Percentiles rank a stretch among this genome's conserved stretches.
phyloP scores from a whole-genome alignment of 2,888 invertebrate species.

The Mesoligia furuncula region DNA sequence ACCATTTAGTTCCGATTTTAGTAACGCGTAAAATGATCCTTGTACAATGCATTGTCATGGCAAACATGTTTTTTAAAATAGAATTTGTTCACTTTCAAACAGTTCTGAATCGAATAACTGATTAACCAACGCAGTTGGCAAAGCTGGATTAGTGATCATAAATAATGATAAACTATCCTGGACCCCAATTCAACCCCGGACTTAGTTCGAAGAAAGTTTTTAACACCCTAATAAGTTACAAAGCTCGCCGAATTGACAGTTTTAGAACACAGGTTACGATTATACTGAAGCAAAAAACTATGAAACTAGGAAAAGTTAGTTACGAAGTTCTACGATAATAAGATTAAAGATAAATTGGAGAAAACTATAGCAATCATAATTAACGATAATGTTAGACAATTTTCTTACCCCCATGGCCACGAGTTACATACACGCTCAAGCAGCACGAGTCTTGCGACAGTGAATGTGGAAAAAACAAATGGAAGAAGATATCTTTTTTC shows the following conservation, averaged over 20 bases:
- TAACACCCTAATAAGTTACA: slow-evolving; percentile 9
- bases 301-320: slow-evolving; percentile 12
- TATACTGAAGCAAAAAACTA: slow-evolving; percentile 10
- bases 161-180: background rate
- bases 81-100: background rate
- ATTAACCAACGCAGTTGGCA: background rate
- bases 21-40: too few relatives aligned
- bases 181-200: background rate
- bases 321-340: background rate
- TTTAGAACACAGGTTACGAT: slow-evolving; percentile 7
- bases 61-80: too few relatives aligned
- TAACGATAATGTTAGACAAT: background rate
- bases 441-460: background rate
- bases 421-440: background rate
- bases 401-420: background rate
- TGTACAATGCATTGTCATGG: too few relatives aligned
- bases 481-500: too few relatives aligned
- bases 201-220: background rate
- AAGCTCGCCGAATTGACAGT: background rate
- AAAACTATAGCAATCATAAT: slow-evolving; percentile 2
- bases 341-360: slow-evolving; percentile 5
- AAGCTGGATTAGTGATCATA: background rate
- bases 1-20: too few relatives aligned
- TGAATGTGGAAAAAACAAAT: background rate
- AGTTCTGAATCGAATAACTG: background rate